Base-by-base conservation (phyloP, 1,140 invertebrate genomes). In the Lepidurus arcticus region DNA sequence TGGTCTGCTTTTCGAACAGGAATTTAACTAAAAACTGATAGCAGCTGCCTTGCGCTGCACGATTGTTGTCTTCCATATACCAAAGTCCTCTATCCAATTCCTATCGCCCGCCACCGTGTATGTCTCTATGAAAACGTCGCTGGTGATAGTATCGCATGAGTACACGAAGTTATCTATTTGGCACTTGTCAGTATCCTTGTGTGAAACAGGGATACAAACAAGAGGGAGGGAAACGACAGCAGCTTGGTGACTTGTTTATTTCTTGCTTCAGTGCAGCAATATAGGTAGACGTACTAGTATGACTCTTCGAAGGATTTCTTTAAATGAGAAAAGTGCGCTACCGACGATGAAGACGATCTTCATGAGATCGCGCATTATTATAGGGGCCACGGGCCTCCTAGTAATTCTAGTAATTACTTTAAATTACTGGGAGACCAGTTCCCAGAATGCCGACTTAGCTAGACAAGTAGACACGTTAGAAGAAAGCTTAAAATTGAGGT, bases 401-500 rank as follows among this genome's bases (percentile, higher is more conserved):
- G n/a, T 75, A 16, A 45, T 26, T 34, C 42, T 44, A 44, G 74
- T 78, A 34, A 42, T 43, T 43, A 34, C 44, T 0, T 74, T 74
- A 5, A 78, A 73, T 75, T 74, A 47, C 13, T 78, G 78, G 78
- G 78, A 74, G 9, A 73, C 75, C 10, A 75, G 73, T 10, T 44
- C 78, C 7, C 78, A 78, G 44, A 78, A 78, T 78, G 75, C 26
- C 42, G 73, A 78, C 42, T 44, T 78, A 2, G 44, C 34, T 7
- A 73, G 34, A 73, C 45, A 73, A 45, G 53, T 78, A 9, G 78
- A 78, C 21, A 73, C 16, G 7, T 45, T 78, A 34, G 78, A 78
- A 45, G 78, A 78, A 34, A 78, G 75, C 73, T 26, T 78, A 34
- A 78, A 78, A 42, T 44, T 78, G 10, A 45, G 78, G 78, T 78